phyloP scores from a whole-genome alignment of 1,140 invertebrate genomes.

The Eulimnadia texana region DNA sequence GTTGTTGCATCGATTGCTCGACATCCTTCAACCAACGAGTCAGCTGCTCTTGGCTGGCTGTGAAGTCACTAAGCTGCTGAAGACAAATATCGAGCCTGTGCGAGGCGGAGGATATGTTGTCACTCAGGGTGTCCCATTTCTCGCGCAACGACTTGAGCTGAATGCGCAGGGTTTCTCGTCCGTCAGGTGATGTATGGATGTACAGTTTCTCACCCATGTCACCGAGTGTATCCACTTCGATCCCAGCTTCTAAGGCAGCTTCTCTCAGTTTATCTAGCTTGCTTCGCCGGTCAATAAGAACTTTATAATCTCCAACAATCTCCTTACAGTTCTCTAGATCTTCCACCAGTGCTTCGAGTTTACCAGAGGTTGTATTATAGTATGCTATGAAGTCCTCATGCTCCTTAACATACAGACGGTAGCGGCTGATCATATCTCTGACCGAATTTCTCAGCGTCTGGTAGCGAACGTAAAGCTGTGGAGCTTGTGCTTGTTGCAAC shows the following conservation, averaged over 20 bases:
- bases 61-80: constrained; percentile 75
- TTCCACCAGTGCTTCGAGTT: constrained; percentile 50
- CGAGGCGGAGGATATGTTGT: constrained; percentile 58
- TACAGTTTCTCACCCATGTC: constrained; percentile 85
- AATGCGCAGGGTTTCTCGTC: constrained; percentile 76
- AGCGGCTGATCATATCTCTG: constrained; percentile 36
- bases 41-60: constrained; percentile 71
- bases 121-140: constrained; percentile 73
- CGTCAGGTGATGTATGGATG: constrained; percentile 80
- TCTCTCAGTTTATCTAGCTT: constrained; percentile 68
- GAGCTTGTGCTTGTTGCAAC: constrained; percentile 55
- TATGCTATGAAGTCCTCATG: constrained; percentile 66
- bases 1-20: constrained; percentile 76
- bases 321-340: constrained; percentile 63
- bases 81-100: constrained; percentile 77
- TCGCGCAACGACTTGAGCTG: constrained; percentile 65
- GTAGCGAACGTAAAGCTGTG: constrained; percentile 65
- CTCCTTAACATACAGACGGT: constrained; percentile 69
- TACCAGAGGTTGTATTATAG: constrained; percentile 56
- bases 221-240: constrained; percentile 68
- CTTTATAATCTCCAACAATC: constrained; percentile 69
- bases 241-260: constrained; percentile 58
- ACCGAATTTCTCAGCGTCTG: constrained; percentile 60
- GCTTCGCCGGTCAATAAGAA: constrained; percentile 59
- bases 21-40: constrained; percentile 85